Evolutionary conservation across 2,888 invertebrate species (phyloP).

Genomic region (Ellobium chinense): DNA sequence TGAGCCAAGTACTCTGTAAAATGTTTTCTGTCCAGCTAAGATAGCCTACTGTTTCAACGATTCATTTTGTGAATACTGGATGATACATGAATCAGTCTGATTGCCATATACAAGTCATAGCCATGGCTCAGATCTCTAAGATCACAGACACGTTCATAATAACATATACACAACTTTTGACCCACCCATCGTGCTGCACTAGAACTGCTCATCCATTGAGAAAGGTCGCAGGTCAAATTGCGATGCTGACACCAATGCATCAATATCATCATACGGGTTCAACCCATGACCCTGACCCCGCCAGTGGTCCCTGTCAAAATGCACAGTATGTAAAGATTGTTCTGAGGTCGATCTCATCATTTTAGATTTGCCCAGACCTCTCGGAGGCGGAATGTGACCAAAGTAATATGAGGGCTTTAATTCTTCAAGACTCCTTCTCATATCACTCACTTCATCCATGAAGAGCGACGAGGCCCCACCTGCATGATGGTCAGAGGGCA

Average conservation of each 20-base stretch:
- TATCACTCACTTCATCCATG: background rate
- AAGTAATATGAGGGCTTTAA: background rate
- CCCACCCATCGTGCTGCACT: background rate
- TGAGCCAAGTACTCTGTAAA: too few species aligned
- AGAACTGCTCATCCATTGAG: slow-evolving; percentile 11
- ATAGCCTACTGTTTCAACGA: too few species aligned
- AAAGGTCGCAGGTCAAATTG: slow-evolving; percentile 35
- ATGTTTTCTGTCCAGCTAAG: too few species aligned
- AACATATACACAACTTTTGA: too few species aligned
- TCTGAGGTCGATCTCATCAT: slow-evolving; percentile 35
- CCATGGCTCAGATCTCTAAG: too few species aligned
- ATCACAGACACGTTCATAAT: too few species aligned
- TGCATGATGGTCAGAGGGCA: background rate
- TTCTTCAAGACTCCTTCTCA: slow-evolving; percentile 21
- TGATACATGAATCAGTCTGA: too few species aligned
- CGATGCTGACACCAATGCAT: slow-evolving; percentile 2
- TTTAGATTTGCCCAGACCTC: background rate
- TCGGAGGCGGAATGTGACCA: background rate
- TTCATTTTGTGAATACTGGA: too few species aligned
- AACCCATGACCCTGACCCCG: background rate
- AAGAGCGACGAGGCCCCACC: background rate
- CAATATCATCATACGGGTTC: background rate
- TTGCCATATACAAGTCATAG: too few species aligned
- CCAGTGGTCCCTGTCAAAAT: background rate
- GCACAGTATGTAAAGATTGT: slow-evolving; percentile 32